Conservation (phyloP, 2,113 vertebrate species). For the Cyanoliseus patagonus region DNA sequence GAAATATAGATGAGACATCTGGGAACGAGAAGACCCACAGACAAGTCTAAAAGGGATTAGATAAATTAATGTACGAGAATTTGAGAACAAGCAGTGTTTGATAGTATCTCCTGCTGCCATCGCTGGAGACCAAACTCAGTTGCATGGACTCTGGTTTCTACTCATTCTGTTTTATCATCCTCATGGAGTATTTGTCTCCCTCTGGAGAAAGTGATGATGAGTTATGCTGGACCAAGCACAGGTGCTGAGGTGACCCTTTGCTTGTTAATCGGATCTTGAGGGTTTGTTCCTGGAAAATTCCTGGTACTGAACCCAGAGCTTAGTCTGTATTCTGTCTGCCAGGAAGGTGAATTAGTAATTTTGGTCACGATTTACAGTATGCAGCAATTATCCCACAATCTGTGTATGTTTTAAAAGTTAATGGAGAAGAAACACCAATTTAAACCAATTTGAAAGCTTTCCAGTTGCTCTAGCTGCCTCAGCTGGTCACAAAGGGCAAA, state of each 20-base stretch:
- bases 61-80: rapidly evolving
- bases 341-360: background rate
- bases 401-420: background rate
- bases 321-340: too few species aligned
- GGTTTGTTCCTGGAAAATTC: background rate
- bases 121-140: rapidly evolving
- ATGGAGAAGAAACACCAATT: background rate
- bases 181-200: rapidly evolving
- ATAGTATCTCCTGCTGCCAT: rapidly evolving
- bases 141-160: background rate
- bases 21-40: background rate
- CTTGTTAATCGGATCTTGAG: too few species aligned
- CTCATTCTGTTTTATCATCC: rapidly evolving
- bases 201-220: background rate
- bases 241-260: background rate
- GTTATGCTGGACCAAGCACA: background rate
- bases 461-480: background rate
- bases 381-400: background rate
- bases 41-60: too few species aligned
- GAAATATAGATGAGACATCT: too few species aligned
- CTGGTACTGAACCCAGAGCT: rapidly evolving
- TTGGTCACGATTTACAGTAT: background rate
- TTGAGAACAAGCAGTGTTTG: background rate
- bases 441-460: background rate
- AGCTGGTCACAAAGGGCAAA: background rate